phyloP scores from a whole-genome alignment of 2,113 vertebrate species.

The Catagonus wagneri region DNA sequence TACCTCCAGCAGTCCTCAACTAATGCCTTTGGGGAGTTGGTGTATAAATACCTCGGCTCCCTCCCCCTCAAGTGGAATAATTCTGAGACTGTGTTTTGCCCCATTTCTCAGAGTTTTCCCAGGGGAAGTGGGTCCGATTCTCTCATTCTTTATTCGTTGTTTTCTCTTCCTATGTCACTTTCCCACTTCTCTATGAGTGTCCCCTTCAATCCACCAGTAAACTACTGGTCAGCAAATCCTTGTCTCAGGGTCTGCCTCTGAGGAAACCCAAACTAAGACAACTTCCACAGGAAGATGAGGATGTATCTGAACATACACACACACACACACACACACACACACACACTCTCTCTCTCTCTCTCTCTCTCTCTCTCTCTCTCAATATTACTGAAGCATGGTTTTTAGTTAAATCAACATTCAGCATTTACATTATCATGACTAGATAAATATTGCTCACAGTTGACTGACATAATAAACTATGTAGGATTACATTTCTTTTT shows the following conservation, averaged over 20 bases:
- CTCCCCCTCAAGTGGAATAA: background rate
- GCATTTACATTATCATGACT: slow-evolving; percentile 48
- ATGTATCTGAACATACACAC: background rate
- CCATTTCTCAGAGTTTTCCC: background rate
- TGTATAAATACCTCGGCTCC: background rate
- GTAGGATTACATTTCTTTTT: slow-evolving; percentile 54
- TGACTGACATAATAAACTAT: slow-evolving; percentile 38
- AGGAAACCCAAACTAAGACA: slow-evolving; percentile 16
- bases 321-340: background rate
- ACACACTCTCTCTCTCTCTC: too few relatives aligned
- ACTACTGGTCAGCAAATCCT: background rate
- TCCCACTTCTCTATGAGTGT: background rate
- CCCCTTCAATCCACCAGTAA: background rate
- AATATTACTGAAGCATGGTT: background rate
- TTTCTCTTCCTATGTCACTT: background rate
- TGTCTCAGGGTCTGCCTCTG: background rate
- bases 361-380: background rate
- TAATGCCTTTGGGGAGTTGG: background rate
- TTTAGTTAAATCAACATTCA: slow-evolving; percentile 55
- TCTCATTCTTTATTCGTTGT: background rate
- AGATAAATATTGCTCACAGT: slow-evolving; percentile 56
- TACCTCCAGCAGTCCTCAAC: background rate
- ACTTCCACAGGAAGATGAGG: background rate
- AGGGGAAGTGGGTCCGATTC: background rate
- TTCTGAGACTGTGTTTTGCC: background rate